Evolutionary conservation across 2,888 invertebrate species (phyloP).

Genomic region (Cheilosia vulpina): DNA sequence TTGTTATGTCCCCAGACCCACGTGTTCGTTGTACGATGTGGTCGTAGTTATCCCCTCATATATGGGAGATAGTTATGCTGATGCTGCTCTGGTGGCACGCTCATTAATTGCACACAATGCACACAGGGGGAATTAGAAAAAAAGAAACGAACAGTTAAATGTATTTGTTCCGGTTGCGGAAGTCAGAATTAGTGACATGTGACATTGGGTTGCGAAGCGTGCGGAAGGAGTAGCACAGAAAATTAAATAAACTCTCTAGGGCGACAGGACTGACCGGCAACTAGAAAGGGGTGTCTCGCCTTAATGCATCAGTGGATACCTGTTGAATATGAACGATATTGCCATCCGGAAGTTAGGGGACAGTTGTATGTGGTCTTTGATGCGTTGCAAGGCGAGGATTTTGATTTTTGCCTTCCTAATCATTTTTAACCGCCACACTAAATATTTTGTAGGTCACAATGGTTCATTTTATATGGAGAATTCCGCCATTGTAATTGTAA

Average conservation of each 20-base stretch:
- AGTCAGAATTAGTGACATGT: slow-evolving; percentile 70
- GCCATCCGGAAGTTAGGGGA: neutral
- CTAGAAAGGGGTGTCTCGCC: slow-evolving; percentile 48
- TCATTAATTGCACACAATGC: slow-evolving; percentile 30
- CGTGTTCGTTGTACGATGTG: slow-evolving; percentile 12
- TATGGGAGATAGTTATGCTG: slow-evolving; percentile 13
- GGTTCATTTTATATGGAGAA: too few relatives aligned
- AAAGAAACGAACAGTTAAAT: neutral
- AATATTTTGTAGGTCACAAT: too few relatives aligned
- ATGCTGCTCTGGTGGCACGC: slow-evolving; percentile 10
- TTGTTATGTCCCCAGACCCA: slow-evolving; percentile 17
- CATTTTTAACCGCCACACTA: too few relatives aligned
- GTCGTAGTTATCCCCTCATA: neutral
- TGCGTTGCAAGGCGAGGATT: too few relatives aligned
- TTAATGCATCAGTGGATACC: slow-evolving; percentile 58
- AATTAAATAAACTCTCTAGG: neutral
- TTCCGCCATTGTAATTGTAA: too few relatives aligned
- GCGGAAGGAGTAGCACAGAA: neutral
- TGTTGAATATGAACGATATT: slow-evolving; percentile 42
- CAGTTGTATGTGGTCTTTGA: too few relatives aligned
- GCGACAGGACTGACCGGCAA: slow-evolving; percentile 19
- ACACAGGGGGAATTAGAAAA: neutral
- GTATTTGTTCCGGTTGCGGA: slow-evolving; percentile 70
- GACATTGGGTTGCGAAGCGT: slow-evolving; percentile 37
- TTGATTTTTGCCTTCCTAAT: too few relatives aligned